Evolutionary conservation across 2,797 vertebrate species (phyloP).

Genomic region (Euthynnus affinis): DNA sequence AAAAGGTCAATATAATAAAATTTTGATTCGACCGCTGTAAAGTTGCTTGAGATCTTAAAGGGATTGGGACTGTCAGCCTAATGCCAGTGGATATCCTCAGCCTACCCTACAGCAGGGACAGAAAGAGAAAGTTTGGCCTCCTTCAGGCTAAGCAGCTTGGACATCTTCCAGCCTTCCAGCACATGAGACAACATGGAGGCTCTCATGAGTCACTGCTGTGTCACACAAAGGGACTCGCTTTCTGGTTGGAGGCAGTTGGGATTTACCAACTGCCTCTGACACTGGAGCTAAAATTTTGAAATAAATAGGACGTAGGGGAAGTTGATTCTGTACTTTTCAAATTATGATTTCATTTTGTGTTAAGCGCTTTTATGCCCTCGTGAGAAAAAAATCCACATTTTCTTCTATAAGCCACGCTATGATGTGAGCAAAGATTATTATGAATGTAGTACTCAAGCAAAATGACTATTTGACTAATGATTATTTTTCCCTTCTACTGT

Average conservation of each 20-base stretch:
- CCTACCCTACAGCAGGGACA: slow-evolving; percentile 46
- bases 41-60: slow-evolving; percentile 59
- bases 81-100: slow-evolving; percentile 59
- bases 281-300: slow-evolving; percentile 38
- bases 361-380: background rate
- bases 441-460: background rate
- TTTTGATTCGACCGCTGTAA: slow-evolving; percentile 49
- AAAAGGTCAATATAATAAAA: slow-evolving; percentile 73
- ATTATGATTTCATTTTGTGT: background rate
- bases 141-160: slow-evolving; percentile 74
- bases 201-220: slow-evolving; percentile 70
- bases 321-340: background rate
- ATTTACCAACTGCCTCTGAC: slow-evolving; percentile 50
- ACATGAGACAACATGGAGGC: slow-evolving; percentile 63
- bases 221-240: slow-evolving; percentile 65
- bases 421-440: slow-evolving; percentile 12
- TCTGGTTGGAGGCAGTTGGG: slow-evolving; percentile 51
- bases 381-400: background rate
- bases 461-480: too few species aligned
- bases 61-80: slow-evolving; percentile 69
- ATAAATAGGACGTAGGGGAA: slow-evolving; percentile 21
- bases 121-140: slow-evolving; percentile 65
- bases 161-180: slow-evolving; percentile 69
- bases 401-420: background rate
- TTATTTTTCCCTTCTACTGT: background rate